Evolutionary conservation across 2,113 vertebrate species (phyloP).

Genomic region (Mohoua ochrocephala): DNA sequence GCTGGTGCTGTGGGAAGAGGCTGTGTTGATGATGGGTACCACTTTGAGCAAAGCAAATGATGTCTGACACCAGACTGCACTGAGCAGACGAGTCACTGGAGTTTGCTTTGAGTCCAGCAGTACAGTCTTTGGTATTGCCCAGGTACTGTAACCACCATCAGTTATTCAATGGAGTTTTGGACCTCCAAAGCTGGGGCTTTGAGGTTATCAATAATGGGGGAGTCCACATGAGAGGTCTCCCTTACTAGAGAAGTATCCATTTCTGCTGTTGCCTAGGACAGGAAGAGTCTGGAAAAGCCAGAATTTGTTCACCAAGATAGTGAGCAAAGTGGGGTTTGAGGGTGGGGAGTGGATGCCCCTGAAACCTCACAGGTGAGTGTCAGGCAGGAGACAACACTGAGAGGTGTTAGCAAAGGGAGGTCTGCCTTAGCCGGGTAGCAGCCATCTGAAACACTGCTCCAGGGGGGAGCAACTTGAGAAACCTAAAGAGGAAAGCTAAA

Average conservation of each 20-base stretch:
- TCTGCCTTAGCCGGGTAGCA: not conserved
- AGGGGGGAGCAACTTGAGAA: not conserved
- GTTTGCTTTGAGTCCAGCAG: not conserved
- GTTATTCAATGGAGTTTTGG: not conserved
- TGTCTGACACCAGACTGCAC: not conserved
- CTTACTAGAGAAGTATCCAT: not conserved
- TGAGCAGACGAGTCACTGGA: not conserved
- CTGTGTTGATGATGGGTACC: not conserved
- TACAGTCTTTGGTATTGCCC: not conserved
- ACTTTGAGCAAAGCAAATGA: not conserved
- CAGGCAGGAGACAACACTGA: not conserved
- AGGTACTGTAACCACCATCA: not conserved
- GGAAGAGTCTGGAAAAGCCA: not conserved
- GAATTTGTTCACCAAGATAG: not conserved
- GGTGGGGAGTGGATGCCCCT: not conserved
- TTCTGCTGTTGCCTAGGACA: not conserved
- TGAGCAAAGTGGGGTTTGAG: not conserved
- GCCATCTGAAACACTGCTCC: not conserved
- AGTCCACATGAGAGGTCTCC: not conserved
- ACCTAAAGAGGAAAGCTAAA: not conserved
- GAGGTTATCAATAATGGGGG: not conserved
- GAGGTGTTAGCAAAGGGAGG: not conserved
- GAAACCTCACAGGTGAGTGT: not conserved
- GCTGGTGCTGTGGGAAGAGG: not conserved
- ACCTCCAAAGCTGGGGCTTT: not conserved